Evolutionary conservation across 2,797 vertebrate species (phyloP).

Genomic region (Loriculus beryllinus): DNA sequence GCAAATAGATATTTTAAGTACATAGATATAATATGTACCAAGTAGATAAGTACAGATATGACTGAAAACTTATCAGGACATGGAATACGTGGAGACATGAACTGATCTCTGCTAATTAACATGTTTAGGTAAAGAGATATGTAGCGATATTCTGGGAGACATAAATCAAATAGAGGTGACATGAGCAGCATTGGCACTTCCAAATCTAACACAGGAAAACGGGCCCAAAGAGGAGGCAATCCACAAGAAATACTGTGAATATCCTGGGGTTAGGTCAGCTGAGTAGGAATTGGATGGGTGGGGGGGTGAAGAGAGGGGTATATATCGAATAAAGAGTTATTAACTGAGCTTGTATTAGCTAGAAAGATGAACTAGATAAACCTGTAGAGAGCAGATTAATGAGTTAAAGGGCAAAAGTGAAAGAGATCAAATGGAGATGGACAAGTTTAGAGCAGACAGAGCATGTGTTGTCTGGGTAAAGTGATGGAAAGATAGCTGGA

Average conservation of each 20-base stretch:
- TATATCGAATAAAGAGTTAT: not conserved
- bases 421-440: not conserved
- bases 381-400: not conserved
- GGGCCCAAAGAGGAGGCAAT: not conserved
- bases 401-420: not conserved
- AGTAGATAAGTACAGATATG: not conserved
- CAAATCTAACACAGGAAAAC: not conserved
- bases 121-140: not conserved
- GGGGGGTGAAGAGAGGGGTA: not conserved
- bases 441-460: not conserved
- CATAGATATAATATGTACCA: not conserved
- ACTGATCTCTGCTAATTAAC: not conserved
- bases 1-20: not conserved
- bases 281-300: not conserved
- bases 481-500: not conserved
- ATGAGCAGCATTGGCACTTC: not conserved
- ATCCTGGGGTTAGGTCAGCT: not conserved
- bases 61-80: not conserved
- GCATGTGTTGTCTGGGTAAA: not conserved
- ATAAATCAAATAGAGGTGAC: not conserved
- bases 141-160: not conserved
- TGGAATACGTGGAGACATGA: not conserved
- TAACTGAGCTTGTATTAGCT: not conserved
- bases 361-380: not conserved
- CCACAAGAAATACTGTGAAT: not conserved